A percentile compares a stretch with the other conserved stretches of the same genome.
phyloP scores from a whole-genome alignment of 1,140 invertebrate genomes.

The Anthonomus grandis region DNA sequence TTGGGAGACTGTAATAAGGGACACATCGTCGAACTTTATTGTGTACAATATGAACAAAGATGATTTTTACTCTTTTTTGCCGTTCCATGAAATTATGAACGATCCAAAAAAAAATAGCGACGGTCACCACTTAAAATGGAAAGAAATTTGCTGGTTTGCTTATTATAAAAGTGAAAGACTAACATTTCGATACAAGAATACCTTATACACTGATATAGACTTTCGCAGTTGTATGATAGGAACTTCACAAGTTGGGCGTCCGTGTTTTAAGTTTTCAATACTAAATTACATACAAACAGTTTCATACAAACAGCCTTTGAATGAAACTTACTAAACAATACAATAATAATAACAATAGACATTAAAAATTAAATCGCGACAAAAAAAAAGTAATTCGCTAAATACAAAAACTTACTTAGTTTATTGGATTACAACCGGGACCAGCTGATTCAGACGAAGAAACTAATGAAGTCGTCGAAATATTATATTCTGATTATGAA shows the following conservation, averaged over 20 bases:
- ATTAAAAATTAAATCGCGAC: not conserved
- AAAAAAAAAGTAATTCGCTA: not conserved
- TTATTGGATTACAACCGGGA: not conserved
- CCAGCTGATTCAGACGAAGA: constrained; percentile 6
- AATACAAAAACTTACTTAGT: not conserved
- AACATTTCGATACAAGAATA: constrained; percentile 1
- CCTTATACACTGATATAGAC: not conserved
- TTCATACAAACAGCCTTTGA: too few relatives aligned
- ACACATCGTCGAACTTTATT: constrained; percentile 2
- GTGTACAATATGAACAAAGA: constrained; percentile 1
- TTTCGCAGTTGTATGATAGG: not conserved
- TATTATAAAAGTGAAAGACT: constrained; percentile 6
- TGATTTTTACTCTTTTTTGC: constrained; percentile 5
- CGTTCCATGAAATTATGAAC: not conserved
- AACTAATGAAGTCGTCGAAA: too few relatives aligned
- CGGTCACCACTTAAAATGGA: not conserved
- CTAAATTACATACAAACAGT: too few relatives aligned
- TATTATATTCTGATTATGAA: too few relatives aligned
- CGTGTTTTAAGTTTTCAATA: not conserved
- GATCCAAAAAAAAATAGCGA: constrained; percentile 7
- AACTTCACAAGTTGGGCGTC: constrained; percentile 6
- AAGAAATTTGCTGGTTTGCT: constrained; percentile 1
- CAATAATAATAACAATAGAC: too few relatives aligned
- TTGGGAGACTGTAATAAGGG: not conserved
- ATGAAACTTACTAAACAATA: too few relatives aligned